A percentile compares a stretch with the other conserved stretches of the same genome.
Conservation (phyloP, 2,113 vertebrate genomes). For the Benitochromis conjunctus region DNA sequence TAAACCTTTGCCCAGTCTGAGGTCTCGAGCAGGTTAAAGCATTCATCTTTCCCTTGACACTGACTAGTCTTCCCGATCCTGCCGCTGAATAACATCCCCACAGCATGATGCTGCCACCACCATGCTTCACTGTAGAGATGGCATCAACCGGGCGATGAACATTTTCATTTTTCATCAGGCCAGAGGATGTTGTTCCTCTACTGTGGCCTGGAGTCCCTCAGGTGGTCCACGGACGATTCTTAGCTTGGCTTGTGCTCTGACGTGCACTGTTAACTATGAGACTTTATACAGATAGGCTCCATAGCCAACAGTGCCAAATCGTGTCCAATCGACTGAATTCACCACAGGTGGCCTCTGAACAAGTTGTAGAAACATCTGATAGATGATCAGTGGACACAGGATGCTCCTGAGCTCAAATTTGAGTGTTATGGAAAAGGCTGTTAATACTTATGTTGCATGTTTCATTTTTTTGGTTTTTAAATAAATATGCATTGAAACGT, state of each 20-base stretch:
- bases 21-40: not conserved
- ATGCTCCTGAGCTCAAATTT: not conserved
- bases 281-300: not conserved
- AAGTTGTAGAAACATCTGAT: not conserved
- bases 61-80: not conserved
- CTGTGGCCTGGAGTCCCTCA: not conserved
- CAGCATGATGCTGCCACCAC: not conserved
- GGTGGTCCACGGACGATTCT: not conserved
- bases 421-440: not conserved
- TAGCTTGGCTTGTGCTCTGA: not conserved
- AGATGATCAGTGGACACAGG: not conserved
- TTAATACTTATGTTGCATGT: not conserved
- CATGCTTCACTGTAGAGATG: not conserved
- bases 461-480: not conserved
- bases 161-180: not conserved
- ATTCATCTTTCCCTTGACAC: not conserved
- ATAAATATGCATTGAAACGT: accelerated
- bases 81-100: not conserved
- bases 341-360: not conserved
- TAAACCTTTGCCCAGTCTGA: not conserved
- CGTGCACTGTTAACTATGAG: not conserved
- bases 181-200: not conserved
- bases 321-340: not conserved
- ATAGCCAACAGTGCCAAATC: not conserved
- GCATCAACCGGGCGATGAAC: accelerated